phyloP scores from a whole-genome alignment of 1,140 invertebrate species.

The Heliothis virescens region DNA sequence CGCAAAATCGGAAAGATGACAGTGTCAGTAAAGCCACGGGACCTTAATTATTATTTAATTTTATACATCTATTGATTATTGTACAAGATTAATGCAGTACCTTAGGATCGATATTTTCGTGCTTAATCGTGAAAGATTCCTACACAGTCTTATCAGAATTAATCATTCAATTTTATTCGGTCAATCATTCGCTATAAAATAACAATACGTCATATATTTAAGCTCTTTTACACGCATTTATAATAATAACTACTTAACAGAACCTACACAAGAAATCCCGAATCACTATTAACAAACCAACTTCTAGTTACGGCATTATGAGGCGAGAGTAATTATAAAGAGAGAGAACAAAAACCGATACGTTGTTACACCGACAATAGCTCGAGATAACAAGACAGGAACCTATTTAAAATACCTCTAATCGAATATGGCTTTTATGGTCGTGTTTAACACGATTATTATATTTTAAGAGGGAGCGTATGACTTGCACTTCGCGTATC shows the following conservation, averaged over 20 bases:
- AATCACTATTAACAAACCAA: conserved; percentile 49
- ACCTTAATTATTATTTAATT: too few species aligned
- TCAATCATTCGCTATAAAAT: background rate
- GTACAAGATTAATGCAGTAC: too few species aligned
- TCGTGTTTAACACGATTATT: conserved; percentile 87
- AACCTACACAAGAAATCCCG: conserved; percentile 27
- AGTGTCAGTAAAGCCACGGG: too few species aligned
- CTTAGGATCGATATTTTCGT: too few species aligned
- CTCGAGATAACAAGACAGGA: conserved; percentile 82
- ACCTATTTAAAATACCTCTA: conserved; percentile 84
- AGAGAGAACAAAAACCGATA: conserved; percentile 77
- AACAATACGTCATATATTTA: background rate
- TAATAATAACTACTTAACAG: conserved; percentile 24
- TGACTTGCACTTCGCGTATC: conserved; percentile 83
- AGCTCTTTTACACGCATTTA: conserved; percentile 13
- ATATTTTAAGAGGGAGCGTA: conserved; percentile 86
- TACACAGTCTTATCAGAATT: too few species aligned
- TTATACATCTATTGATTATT: too few species aligned
- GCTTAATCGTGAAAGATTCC: too few species aligned
- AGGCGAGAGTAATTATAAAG: conserved; percentile 78
- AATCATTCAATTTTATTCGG: background rate
- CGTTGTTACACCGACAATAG: conserved; percentile 78
- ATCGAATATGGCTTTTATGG: conserved; percentile 86
- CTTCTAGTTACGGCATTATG: conserved; percentile 67
- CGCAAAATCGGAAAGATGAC: too few species aligned